Base-by-base conservation (phyloP, 2,797 vertebrate genomes). In the Pseudomugil tenellus region DNA sequence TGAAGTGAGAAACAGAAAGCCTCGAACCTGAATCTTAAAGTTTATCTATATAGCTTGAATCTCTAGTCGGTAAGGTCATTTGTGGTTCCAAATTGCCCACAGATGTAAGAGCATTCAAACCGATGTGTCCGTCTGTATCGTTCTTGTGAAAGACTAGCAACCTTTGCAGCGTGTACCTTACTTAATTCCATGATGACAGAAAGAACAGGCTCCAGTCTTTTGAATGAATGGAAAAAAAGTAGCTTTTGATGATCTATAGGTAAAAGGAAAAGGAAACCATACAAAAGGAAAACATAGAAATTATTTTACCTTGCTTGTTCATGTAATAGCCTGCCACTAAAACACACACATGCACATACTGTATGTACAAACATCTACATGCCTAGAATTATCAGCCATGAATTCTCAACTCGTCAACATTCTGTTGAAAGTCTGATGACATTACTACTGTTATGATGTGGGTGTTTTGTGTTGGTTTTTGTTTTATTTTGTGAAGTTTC, bases 341-440 rank as follows among this genome's bases (percentile, higher is more conserved):
- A n/a, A 54, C 55, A 68, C 52, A 43, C 35, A 46, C 49, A 60
- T 19, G 11, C 49, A 60, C 14, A 8, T 58, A n/a, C 32, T 57
- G 66, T 7, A 2, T 2, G n/a, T 8, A 43, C 19, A 43, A 43
- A 43, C 41, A 9, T n/a, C 9, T 46, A n/a, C 46, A 58, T 12
- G 8, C 63, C 74, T 77, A 84, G 74, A 84, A 88, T 84, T 75
- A 48, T 71, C 70, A 84, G 66, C 63, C 74, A 78, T 86, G 74
- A 84, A 88, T 84, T 75, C 52, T 71, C 70, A 84, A 83, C 73
- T 79, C 39, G 61, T 77, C 84, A 80, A 74, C 54, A 58, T 77
- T 61, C 76, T 84, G 73, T 84, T 87, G 67, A 85, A 85, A 75
- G 74, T 85, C 66, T 85, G 41, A 78, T 43, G 6, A 29, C 3